These are phyloP conservation scores for Apostichopus leukothele DNA, from an alignment of 53 echinoderm and acorn worm genomes.

Conservation along the genomic window DNA sequence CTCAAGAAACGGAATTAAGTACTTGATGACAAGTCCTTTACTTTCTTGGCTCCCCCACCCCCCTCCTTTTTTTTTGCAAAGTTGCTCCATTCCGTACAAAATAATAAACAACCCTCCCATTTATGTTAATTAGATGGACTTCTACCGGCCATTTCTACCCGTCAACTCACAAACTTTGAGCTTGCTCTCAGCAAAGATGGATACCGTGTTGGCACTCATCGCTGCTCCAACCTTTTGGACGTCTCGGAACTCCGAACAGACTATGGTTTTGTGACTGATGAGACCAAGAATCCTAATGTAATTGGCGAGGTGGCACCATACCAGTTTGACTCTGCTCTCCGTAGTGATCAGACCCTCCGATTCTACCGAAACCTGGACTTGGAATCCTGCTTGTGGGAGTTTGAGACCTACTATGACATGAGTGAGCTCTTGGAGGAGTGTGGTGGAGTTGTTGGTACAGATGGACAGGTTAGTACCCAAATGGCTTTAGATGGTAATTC, in stretches of 20 bases:
- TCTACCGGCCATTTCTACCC: slow-evolving; percentile 97
- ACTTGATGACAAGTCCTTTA: too few species aligned
- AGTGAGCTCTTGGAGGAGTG: slow-evolving; percentile 91
- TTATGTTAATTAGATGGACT: slow-evolving; percentile 74
- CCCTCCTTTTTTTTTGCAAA: too few species aligned
- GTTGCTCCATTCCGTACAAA: too few species aligned
- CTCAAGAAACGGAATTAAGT: too few species aligned
- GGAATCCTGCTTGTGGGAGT: slow-evolving; percentile 98
- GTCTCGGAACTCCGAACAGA: slow-evolving; percentile 79
- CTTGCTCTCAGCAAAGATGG: slow-evolving; percentile 99
- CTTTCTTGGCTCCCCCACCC: too few species aligned
- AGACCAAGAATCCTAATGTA: slow-evolving; percentile 98
- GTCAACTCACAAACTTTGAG: slow-evolving; percentile 97
- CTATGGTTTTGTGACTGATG: slow-evolving; percentile 92
- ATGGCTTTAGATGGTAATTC: too few species aligned
- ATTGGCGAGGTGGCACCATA: slow-evolving; percentile 90
- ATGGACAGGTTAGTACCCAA: slow-evolving; percentile 84
- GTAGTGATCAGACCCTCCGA: slow-evolving; percentile 77
- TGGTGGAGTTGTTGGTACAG: slow-evolving; percentile 91
- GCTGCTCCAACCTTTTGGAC: slow-evolving; percentile 99
- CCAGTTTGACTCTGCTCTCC: slow-evolving; percentile 84
- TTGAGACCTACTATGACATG: slow-evolving; percentile 97
- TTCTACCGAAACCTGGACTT: slow-evolving; percentile 98
- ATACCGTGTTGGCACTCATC: slow-evolving; percentile 91
- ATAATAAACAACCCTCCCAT: too few species aligned